Percentiles rank a stretch among this genome's conserved stretches.
Evolutionary conservation across 1,140 invertebrate species (phyloP).

Genomic region (Oncopeltus fasciatus): DNA sequence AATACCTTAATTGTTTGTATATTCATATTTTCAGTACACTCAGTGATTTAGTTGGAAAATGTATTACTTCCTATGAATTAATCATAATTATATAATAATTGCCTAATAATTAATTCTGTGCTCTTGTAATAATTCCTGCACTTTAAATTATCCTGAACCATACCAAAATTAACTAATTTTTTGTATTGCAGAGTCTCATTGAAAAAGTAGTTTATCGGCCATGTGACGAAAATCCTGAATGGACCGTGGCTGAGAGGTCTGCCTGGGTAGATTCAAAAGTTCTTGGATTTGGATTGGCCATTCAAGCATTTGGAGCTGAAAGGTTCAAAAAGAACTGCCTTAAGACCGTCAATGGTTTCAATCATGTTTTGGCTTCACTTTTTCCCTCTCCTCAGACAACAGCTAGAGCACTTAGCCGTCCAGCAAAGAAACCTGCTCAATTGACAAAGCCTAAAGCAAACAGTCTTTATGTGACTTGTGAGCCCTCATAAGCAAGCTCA

Average conservation of each 20-base stretch:
- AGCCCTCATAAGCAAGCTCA: constrained; percentile 17
- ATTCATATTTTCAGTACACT: too few relatives aligned
- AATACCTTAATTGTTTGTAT: too few relatives aligned
- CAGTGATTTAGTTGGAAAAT: too few relatives aligned
- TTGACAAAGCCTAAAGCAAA: constrained; percentile 53
- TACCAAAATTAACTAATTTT: not conserved
- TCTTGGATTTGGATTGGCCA: constrained; percentile 70
- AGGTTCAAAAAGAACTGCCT: constrained; percentile 70
- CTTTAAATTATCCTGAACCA: too few relatives aligned
- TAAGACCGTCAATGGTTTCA: constrained; percentile 69
- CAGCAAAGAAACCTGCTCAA: constrained; percentile 55
- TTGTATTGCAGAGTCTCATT: constrained; percentile 55
- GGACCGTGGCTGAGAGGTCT: constrained; percentile 59
- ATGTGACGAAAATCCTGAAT: constrained; percentile 48
- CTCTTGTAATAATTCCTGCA: too few relatives aligned
- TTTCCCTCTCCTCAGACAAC: constrained; percentile 35
- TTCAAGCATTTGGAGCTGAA: constrained; percentile 74
- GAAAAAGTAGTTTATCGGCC: constrained; percentile 73
- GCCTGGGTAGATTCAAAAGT: constrained; percentile 80
- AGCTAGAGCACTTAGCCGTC: constrained; percentile 26
- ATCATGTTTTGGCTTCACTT: constrained; percentile 58
- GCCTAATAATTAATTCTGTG: too few relatives aligned
- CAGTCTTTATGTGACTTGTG: constrained; percentile 17
- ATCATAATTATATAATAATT: too few relatives aligned
- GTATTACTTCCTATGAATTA: too few relatives aligned